Percentiles rank a stretch among this genome's conserved stretches.
These are phyloP conservation scores for Nibea albiflora DNA, from an alignment of 2,113 vertebrate genomes.

Conservation along the genomic window DNA sequence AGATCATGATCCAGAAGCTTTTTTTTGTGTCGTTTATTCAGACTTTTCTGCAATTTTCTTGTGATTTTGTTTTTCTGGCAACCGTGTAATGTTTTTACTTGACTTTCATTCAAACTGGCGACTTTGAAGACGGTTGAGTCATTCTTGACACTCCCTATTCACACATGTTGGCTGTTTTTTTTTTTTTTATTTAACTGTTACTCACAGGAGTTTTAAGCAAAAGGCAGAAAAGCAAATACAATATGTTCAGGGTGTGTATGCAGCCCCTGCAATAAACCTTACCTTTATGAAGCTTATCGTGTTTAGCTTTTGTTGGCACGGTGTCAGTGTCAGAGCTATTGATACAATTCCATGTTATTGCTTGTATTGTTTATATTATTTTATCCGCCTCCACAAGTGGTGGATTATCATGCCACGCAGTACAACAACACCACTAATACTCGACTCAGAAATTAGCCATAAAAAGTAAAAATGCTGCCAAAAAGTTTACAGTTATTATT, in stretches of 20 bases:
- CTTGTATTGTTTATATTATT: neutral
- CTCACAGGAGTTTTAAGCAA: conserved; percentile 18
- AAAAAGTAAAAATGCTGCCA: too few relatives aligned
- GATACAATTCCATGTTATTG: neutral
- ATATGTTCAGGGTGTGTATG: neutral
- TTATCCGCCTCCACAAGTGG: neutral
- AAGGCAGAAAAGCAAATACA: conserved; percentile 49
- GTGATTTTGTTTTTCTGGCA: conserved; percentile 8
- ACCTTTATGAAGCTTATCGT: conserved; percentile 19
- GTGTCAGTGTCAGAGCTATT: neutral
- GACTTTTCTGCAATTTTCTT: conserved; percentile 16
- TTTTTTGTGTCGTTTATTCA: neutral
- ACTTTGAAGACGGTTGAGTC: neutral
- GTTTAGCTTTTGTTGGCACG: neutral
- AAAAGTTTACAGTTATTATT: neutral
- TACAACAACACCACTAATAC: neutral
- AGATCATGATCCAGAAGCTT: conserved; percentile 14
- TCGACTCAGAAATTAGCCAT: neutral
- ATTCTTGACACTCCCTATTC: neutral
- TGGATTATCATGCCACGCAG: neutral
- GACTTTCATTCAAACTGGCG: conserved; percentile 5
- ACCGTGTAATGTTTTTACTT: neutral
- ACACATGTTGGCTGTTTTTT: conserved; percentile 6
- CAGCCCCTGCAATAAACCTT: conserved; percentile 1
- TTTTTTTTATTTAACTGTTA: conserved; percentile 31